Percentiles rank a stretch among this genome's conserved stretches.
These are phyloP conservation scores for Mactromeris polynyma DNA, from an alignment of 2,888 invertebrate species.

Conservation along the genomic window DNA sequence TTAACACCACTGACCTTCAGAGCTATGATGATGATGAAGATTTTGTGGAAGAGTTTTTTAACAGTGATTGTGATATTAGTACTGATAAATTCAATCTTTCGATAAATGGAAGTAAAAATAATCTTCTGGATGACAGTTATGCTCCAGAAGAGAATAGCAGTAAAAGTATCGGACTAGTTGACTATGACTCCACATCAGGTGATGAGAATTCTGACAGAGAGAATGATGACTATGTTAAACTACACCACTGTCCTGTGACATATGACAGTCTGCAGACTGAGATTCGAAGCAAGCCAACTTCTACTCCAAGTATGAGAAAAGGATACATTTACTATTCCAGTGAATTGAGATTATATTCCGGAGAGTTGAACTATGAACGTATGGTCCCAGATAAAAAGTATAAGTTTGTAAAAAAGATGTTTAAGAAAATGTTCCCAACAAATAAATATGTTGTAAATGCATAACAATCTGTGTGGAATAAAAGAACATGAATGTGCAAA, in stretches of 20 bases:
- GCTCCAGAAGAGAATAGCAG: neutral
- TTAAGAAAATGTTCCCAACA: slow-evolving; percentile 43
- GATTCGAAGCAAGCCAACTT: neutral
- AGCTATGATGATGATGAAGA: neutral
- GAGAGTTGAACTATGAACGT: slow-evolving; percentile 29
- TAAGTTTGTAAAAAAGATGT: slow-evolving; percentile 29
- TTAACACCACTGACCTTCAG: no score
- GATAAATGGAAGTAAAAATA: slow-evolving; percentile 46
- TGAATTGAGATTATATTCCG: slow-evolving; percentile 22
- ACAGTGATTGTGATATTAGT: neutral
- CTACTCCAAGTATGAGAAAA: slow-evolving; percentile 31
- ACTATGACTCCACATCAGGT: slow-evolving; percentile 27
- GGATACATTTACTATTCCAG: slow-evolving; percentile 49
- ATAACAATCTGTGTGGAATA: neutral
- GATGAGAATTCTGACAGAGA: neutral
- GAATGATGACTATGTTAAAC: neutral
- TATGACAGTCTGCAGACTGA: neutral
- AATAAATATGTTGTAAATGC: slow-evolving; percentile 49
- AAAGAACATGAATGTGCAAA: neutral
- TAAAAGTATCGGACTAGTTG: slow-evolving; percentile 15
- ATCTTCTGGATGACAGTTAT: slow-evolving; percentile 26
- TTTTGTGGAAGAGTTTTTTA: neutral
- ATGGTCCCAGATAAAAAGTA: slow-evolving; percentile 25
- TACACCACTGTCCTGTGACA: neutral
- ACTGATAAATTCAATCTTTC: neutral